Percentiles rank a stretch among this genome's conserved stretches.
Evolutionary conservation across 2,888 invertebrate species (phyloP).

Genomic region (Thymelicus sylvestris): DNA sequence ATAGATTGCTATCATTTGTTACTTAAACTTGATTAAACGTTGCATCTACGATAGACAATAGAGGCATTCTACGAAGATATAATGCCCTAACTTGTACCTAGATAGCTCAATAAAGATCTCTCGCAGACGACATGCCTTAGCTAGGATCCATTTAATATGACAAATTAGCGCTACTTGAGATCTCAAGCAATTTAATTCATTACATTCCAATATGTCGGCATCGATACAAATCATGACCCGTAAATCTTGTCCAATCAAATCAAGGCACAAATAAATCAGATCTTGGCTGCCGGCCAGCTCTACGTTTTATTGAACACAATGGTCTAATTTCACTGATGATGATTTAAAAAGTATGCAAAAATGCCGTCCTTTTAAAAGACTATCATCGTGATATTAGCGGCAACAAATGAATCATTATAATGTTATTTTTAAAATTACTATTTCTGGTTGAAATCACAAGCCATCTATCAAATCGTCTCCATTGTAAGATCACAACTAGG

Average conservation of each 20-base stretch:
- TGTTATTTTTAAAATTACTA: too few relatives aligned
- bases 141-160: conserved; percentile 24
- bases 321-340: conserved; percentile 34
- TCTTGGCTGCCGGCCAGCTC: conserved; percentile 34
- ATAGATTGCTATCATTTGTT: conserved; percentile 28
- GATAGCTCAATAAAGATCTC: not conserved
- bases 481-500: too few relatives aligned
- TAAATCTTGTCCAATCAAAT: conserved; percentile 35
- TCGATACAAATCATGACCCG: conserved; percentile 30
- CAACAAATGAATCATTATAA: too few relatives aligned
- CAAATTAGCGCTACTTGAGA: conserved; percentile 23
- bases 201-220: conserved; percentile 22
- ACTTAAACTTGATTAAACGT: not conserved
- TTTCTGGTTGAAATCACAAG: too few relatives aligned
- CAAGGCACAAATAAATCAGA: conserved; percentile 31
- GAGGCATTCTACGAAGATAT: not conserved
- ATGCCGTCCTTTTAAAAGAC: conserved; percentile 8
- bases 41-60: conserved; percentile 6
- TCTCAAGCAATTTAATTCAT: conserved; percentile 25
- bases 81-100: not conserved
- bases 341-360: conserved; percentile 23
- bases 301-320: conserved; percentile 37
- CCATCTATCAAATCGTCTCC: too few relatives aligned
- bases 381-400: too few relatives aligned
- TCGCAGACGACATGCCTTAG: not conserved